Conservation (phyloP, 2,797 vertebrate species). For the Girardinus metallicus region DNA sequence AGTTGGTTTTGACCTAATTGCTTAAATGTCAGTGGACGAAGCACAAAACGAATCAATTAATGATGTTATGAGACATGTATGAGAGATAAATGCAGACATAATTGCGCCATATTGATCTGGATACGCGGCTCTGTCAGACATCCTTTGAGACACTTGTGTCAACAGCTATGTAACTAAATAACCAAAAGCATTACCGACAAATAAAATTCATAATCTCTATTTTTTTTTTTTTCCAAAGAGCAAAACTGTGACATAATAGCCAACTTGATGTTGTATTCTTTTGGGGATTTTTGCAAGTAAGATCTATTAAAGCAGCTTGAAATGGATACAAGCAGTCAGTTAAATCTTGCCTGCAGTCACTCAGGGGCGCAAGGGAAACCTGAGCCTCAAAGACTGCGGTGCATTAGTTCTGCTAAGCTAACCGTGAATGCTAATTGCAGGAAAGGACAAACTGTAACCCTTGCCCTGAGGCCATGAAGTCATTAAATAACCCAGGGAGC, state of each 20-base stretch:
- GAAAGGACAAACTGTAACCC: conserved; percentile 84
- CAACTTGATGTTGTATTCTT: conserved; percentile 53
- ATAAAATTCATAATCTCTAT: neutral
- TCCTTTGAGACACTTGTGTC: neutral
- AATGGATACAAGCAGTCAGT: conserved; percentile 75
- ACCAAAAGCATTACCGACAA: conserved; percentile 2
- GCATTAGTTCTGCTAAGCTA: conserved; percentile 94
- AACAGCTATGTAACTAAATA: conserved; percentile 9
- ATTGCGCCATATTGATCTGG: conserved; percentile 14
- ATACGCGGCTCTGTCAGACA: neutral
- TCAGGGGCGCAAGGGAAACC: conserved; percentile 80
- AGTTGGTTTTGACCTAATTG: conserved; percentile 67
- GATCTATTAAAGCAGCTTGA: conserved; percentile 76
- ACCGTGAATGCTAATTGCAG: conserved; percentile 93
- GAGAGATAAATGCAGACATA: conserved; percentile 12
- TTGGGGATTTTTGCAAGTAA: conserved; percentile 62
- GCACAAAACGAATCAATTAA: conserved; percentile 15
- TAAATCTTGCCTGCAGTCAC: conserved; percentile 71
- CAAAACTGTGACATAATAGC: conserved; percentile 32
- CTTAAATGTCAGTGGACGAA: conserved; percentile 56
- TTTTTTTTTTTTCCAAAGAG: neutral
- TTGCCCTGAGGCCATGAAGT: conserved; percentile 82
- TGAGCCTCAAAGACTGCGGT: conserved; percentile 88
- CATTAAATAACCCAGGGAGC: conserved; percentile 75
- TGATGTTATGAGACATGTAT: conserved; percentile 16